Base-by-base conservation (phyloP, 2,113 vertebrate genomes). In the Talpa occidentalis region DNA sequence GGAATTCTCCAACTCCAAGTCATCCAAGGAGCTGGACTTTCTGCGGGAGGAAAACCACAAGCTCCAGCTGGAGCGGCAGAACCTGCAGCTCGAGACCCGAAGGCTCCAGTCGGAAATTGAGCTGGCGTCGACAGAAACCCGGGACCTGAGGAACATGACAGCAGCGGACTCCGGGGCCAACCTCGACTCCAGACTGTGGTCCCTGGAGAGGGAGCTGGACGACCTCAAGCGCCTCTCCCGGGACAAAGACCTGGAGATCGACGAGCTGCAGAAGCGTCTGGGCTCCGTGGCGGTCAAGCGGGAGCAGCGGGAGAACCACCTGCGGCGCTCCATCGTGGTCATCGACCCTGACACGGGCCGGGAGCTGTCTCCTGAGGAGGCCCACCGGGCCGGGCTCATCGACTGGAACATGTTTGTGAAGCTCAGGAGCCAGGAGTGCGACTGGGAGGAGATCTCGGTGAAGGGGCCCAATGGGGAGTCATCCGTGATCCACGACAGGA, bases 391-490 rank as follows among this genome's bases (percentile, higher is more conserved):
- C 0, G 99, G 99, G 32, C 98, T 99, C 96, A 99, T 99, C 6
- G 99, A 99, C 88, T 99, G 99, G 99, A 99, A 99, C 96, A 99
- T 99, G 98, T 99, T 99, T 21, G 99, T 99, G 96, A 99, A 99
- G 95, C 98, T 99, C 94, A 99, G 99, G 95, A 99, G 98, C 90
- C 99, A 99, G 96, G 99, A 99, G 96, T 99, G 99, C 0, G 99
- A 99, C 97, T 99, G 99, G 99, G 99, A 99, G 96, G 99, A 99
- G 98, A 99, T 99, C 96, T 98, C 99, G 0, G 98, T 99, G 60
- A 99, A 99, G 94, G 99, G 99, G 44, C 99, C 99, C 22, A 98
- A 86, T 0, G 99, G 99, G 21, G 99, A 99, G 92, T 99, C 99
- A 0, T 99, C 99, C 0, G 98, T 99, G 89, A 99, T 99, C 85